phyloP scores from a whole-genome alignment of 1,140 invertebrate genomes.

The Drosophila rufa region DNA sequence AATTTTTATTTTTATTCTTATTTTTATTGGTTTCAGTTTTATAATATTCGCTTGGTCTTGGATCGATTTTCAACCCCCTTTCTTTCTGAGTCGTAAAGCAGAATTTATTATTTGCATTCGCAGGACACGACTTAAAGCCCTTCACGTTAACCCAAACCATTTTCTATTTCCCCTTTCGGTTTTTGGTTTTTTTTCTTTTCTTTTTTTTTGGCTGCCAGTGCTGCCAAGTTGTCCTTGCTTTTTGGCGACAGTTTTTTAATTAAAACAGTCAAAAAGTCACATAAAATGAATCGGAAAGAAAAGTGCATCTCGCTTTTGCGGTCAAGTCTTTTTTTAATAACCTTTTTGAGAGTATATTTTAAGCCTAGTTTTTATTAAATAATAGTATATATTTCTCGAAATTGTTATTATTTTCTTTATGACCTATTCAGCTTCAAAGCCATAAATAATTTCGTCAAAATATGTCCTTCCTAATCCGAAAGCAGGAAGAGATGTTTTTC shows the following conservation, averaged over 20 bases:
- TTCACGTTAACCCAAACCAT: constrained; percentile 21
- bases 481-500: constrained; percentile 5
- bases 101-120: constrained; percentile 77
- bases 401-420: not conserved
- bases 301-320: not conserved
- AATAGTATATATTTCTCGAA: not conserved
- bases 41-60: constrained; percentile 36
- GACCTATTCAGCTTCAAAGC: not conserved
- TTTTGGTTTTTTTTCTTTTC: not conserved
- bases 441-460: not conserved
- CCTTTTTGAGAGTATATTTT: not conserved
- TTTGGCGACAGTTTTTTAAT: constrained; percentile 67
- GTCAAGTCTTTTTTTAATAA: not conserved
- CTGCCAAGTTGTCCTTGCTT: constrained; percentile 24
- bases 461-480: not conserved
- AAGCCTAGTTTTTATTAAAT: not conserved
- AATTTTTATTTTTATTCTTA: constrained; percentile 66
- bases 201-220: constrained; percentile 44
- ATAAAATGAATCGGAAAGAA: not conserved
- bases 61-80: constrained; percentile 58
- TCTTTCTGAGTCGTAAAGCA: constrained; percentile 60
- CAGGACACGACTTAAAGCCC: constrained; percentile 32
- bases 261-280: constrained; percentile 23
- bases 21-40: constrained; percentile 68
- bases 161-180: not conserved